Conservation (phyloP, 2,797 vertebrate species). For the Momotus momota region DNA sequence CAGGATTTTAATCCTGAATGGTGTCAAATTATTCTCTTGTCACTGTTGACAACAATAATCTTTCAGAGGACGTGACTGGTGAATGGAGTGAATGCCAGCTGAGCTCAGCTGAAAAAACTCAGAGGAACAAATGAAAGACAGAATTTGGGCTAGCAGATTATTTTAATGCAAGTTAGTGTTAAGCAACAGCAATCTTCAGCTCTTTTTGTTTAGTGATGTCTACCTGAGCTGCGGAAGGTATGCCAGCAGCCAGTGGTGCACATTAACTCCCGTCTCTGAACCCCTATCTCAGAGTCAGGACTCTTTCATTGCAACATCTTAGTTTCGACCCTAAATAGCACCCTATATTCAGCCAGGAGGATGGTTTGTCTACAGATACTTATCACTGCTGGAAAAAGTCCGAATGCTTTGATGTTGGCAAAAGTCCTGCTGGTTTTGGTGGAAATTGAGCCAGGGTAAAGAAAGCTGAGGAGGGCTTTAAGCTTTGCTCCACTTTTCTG, state of each 20-base stretch:
- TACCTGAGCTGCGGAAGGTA: neutral
- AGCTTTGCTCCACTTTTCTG: neutral
- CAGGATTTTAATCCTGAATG: neutral
- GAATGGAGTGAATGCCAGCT: neutral
- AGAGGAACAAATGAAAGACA: neutral
- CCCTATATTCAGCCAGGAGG: neutral
- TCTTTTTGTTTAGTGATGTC: neutral
- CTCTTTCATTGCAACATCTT: neutral
- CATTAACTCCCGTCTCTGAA: neutral
- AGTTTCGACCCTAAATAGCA: neutral
- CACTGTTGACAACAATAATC: neutral
- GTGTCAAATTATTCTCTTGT: neutral
- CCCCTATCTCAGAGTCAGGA: neutral
- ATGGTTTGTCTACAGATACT: neutral
- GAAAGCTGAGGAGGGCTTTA: neutral
- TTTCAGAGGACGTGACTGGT: neutral
- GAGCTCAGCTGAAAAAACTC: neutral
- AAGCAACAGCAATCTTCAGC: neutral
- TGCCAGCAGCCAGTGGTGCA: neutral
- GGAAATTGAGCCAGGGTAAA: neutral
- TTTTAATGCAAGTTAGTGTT: neutral
- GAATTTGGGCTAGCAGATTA: neutral
- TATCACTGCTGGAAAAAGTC: neutral
- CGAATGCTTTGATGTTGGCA: neutral
- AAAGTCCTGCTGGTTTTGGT: neutral